Evolutionary conservation across 2,888 invertebrate genomes (phyloP).

Genomic region (Mythimna albipuncta): DNA sequence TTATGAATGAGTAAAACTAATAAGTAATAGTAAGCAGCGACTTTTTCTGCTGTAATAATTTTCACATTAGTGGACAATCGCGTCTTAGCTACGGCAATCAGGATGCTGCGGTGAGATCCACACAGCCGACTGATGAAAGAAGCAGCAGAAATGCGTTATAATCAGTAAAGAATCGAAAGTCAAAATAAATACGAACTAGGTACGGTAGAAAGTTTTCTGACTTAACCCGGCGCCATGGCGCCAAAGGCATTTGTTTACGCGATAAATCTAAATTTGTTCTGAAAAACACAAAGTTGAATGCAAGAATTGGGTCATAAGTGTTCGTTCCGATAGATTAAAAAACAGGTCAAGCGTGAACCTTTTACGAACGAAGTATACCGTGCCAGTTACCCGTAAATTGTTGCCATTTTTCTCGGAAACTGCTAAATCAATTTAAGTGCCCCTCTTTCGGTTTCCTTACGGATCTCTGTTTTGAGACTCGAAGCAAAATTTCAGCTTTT

Average conservation of each 20-base stretch:
- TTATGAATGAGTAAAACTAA: too few relatives aligned
- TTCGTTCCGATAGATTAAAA: constrained; percentile 19
- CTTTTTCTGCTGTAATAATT: too few relatives aligned
- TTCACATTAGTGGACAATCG: too few relatives aligned
- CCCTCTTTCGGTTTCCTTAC: constrained; percentile 1
- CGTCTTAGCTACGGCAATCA: too few relatives aligned
- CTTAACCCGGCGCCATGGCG: not conserved
- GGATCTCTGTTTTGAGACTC: not conserved
- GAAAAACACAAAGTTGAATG: not conserved
- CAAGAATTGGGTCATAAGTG: constrained; percentile 19
- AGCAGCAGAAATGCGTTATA: not conserved
- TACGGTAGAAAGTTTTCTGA: not conserved
- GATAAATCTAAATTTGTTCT: constrained; percentile 4
- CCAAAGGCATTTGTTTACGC: not conserved
- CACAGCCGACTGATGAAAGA: too few relatives aligned
- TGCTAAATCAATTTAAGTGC: constrained; percentile 46
- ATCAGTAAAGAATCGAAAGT: constrained; percentile 2
- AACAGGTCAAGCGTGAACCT: constrained; percentile 32
- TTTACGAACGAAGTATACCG: constrained; percentile 17
- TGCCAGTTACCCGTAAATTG: constrained; percentile 22
- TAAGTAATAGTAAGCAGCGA: too few relatives aligned
- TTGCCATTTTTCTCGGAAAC: constrained; percentile 29
- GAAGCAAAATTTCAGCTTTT: not conserved
- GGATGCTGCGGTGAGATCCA: too few relatives aligned
- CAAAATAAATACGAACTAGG: constrained; percentile 1